Percentiles rank a stretch among this genome's conserved stretches.
Conservation (phyloP, 92 coral and sea anemone genomes). For the Siderastrea siderea region DNA sequence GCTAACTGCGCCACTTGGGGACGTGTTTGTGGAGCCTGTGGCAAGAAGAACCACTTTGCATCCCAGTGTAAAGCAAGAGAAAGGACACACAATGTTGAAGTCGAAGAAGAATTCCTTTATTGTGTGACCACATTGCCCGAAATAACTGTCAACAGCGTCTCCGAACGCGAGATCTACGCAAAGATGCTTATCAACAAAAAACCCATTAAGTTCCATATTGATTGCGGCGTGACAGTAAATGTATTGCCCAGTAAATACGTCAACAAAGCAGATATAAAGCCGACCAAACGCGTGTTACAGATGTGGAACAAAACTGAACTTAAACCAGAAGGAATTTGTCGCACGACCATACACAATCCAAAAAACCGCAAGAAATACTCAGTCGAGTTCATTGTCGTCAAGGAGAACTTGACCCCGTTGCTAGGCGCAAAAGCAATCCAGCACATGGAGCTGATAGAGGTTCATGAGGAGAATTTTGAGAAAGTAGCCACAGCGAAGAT, state of each 20-base stretch:
- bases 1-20: constrained; percentile 49
- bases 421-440: too few relatives aligned
- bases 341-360: not conserved
- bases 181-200: constrained; percentile 53
- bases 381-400: too few relatives aligned
- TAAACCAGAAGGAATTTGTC: constrained; percentile 62
- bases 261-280: constrained; percentile 42
- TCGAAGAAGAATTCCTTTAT: constrained; percentile 41
- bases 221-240: constrained; percentile 65
- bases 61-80: constrained; percentile 14
- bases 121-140: constrained; percentile 50
- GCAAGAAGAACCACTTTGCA: constrained; percentile 50
- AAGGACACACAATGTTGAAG: not conserved
- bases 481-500: too few relatives aligned
- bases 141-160: constrained; percentile 41
- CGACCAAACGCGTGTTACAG: constrained; percentile 53
- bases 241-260: constrained; percentile 56
- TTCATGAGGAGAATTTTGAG: too few relatives aligned
- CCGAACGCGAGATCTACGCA: constrained; percentile 64
- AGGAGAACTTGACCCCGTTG: too few relatives aligned
- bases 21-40: constrained; percentile 42
- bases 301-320: constrained; percentile 75
- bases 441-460: too few relatives aligned
- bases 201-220: constrained; percentile 43
- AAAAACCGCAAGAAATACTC: too few relatives aligned